Base-by-base conservation (phyloP, 2,888 invertebrate species). In the Eilema depressum region DNA sequence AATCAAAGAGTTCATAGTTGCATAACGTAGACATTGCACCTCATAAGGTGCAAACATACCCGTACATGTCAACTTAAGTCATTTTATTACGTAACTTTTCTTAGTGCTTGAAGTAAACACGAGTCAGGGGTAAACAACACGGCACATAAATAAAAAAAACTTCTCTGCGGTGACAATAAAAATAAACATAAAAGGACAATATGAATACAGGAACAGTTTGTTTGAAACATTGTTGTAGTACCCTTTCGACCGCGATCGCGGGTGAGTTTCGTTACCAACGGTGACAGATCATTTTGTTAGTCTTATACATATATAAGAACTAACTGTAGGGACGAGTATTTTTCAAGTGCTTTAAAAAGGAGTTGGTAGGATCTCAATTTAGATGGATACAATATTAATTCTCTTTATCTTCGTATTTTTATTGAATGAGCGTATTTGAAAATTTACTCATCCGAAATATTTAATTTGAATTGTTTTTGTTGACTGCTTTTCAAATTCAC, bases 131-230 rank as follows among this genome's bases (percentile, higher is more conserved):
- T 62, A 65, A 68, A 69, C 62, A 72, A 66, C 57, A 20, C 20
- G 5, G 65, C 8, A 26, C 10, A n/a, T 30, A 64, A 63, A 67
- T 63, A 68, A 63, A 63, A 63, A 61, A 68, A 71, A n/a, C 26
- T 62, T 68, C 41, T 64, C 65, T 56, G 68, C 23, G 64, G 63
- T 63, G 62, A 60, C 59, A 47, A 53, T 67, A 61, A 71, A 71
- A 71, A 69, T 30, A 63, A 23, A 33, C 53, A 56, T 63, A 64
- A 64, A 59, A 20, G 28, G 11, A 41, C 53, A 63, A 59, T 69
- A 64, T 59, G 47, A 63, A 41, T 69, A 17, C n/a, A 69, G 23
- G 41, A 41, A 59, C 59, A 41, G 37, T 64, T 69, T 28, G 30
- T 61, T 33, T 61, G 17, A 47, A 53, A 53, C n/a, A 41, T 30